phyloP scores from a whole-genome alignment of 2,888 invertebrate genomes.

The Rhagonycha fulva region DNA sequence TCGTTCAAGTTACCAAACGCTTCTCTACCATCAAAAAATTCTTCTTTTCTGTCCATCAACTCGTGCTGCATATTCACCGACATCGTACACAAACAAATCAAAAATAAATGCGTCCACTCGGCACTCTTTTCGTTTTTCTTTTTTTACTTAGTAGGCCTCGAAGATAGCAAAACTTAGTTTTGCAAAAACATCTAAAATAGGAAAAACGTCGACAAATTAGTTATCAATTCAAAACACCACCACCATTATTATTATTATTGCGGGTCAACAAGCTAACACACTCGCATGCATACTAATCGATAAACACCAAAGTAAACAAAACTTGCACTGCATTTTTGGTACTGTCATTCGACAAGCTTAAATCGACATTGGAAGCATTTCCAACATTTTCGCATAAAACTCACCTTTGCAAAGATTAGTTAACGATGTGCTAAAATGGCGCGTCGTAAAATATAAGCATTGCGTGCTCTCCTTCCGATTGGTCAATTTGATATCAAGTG shows the following conservation, averaged over 20 bases:
- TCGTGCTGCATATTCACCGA: conserved; percentile 45
- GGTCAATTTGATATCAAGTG: conserved; percentile 16
- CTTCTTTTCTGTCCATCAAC: conserved; percentile 40
- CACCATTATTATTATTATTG: background rate
- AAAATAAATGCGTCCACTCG: conserved; percentile 1
- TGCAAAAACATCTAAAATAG: conserved; percentile 49
- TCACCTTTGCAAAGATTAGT: conserved; percentile 56
- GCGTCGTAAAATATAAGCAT: conserved; percentile 52
- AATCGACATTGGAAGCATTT: background rate
- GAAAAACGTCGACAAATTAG: background rate
- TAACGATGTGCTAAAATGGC: conserved; percentile 57
- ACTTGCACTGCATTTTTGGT: background rate
- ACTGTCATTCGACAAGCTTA: background rate
- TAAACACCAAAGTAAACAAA: background rate
- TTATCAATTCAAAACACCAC: background rate
- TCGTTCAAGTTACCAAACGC: conserved; percentile 48
- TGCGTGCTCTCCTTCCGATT: conserved; percentile 26
- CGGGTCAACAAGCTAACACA: background rate
- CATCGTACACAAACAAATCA: conserved; percentile 34
- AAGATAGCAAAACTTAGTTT: conserved; percentile 47
- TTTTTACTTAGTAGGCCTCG: conserved; percentile 22
- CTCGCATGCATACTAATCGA: background rate
- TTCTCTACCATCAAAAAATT: conserved; percentile 44
- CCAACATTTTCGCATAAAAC: conserved; percentile 38
- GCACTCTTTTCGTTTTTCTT: background rate